Percentiles rank a stretch among this genome's conserved stretches.
phyloP scores from a whole-genome alignment of 2,888 invertebrate species.

The Himalopsyche japonica region DNA sequence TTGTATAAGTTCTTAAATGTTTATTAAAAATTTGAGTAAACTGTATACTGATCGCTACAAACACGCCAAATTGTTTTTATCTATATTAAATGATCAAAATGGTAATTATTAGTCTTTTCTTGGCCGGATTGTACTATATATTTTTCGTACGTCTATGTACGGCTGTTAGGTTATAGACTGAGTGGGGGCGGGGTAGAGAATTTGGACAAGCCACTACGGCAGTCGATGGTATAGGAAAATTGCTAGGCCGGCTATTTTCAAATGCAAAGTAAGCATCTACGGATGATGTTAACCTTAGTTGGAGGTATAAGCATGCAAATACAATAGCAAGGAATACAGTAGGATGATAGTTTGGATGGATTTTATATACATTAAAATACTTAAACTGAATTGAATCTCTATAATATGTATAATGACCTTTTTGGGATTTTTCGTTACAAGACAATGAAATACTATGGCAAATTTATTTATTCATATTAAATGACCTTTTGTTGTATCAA shows the following conservation, averaged over 20 bases:
- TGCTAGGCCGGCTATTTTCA: constrained; percentile 21
- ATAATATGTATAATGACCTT: too few species aligned
- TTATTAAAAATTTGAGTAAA: too few species aligned
- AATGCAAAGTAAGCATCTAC: constrained; percentile 33
- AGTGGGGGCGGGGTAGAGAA: neutral
- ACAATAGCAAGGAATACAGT: neutral
- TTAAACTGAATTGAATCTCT: neutral
- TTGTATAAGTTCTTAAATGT: too few species aligned
- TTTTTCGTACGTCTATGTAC: neutral
- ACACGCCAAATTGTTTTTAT: too few species aligned
- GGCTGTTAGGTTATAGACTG: neutral
- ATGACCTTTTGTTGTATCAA: too few species aligned
- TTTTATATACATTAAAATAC: neutral
- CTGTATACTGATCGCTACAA: too few species aligned
- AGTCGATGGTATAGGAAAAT: constrained; percentile 15
- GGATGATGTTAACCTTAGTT: neutral
- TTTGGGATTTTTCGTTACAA: too few species aligned
- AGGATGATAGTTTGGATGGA: constrained; percentile 36
- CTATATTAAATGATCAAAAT: too few species aligned
- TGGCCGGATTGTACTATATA: too few species aligned
- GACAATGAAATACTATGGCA: too few species aligned
- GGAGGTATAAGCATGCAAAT: neutral
- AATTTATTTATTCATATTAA: too few species aligned
- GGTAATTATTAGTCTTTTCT: too few species aligned
- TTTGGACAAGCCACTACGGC: constrained; percentile 9